phyloP scores from a whole-genome alignment of 2,888 invertebrate genomes.

The Spilosoma lubricipeda region DNA sequence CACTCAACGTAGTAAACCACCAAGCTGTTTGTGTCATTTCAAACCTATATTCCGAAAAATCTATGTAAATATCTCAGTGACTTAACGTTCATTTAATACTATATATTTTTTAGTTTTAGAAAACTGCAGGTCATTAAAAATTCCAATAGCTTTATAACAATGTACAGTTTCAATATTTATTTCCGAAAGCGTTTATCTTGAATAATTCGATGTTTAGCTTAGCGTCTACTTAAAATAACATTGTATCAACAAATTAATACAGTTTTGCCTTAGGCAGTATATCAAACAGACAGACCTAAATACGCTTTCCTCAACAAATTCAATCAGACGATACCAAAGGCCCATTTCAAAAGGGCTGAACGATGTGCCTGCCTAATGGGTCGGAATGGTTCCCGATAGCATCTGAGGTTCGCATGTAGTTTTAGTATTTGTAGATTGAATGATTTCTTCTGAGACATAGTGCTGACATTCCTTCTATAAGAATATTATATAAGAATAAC shows the following conservation, averaged over 20 bases:
- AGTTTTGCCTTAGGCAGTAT: not conserved
- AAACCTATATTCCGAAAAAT: too few species aligned
- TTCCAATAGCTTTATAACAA: not conserved
- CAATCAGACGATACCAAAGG: conserved; percentile 59
- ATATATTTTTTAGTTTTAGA: not conserved
- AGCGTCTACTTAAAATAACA: not conserved
- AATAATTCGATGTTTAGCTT: not conserved
- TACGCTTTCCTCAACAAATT: conserved; percentile 55
- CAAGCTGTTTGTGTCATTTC: too few species aligned
- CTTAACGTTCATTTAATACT: not conserved
- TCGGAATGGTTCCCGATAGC: conserved; percentile 46
- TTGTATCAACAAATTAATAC: conserved; percentile 3
- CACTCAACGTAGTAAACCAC: too few species aligned
- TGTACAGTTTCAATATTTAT: not conserved
- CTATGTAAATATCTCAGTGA: too few species aligned
- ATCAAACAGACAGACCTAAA: conserved; percentile 30
- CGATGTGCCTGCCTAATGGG: conserved; percentile 59
- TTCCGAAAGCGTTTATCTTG: not conserved
- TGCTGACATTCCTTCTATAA: not conserved
- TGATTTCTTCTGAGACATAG: conserved; percentile 20
- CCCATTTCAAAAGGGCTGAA: conserved; percentile 56
- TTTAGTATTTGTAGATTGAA: conserved; percentile 31
- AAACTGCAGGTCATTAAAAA: not conserved
- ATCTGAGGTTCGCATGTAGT: conserved; percentile 38
- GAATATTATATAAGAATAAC: not conserved